A percentile compares a stretch with the other conserved stretches of the same genome.
These are phyloP conservation scores for Aspidoscelis tigris DNA, from an alignment of 2,113 vertebrate species.

Conservation along the genomic window DNA sequence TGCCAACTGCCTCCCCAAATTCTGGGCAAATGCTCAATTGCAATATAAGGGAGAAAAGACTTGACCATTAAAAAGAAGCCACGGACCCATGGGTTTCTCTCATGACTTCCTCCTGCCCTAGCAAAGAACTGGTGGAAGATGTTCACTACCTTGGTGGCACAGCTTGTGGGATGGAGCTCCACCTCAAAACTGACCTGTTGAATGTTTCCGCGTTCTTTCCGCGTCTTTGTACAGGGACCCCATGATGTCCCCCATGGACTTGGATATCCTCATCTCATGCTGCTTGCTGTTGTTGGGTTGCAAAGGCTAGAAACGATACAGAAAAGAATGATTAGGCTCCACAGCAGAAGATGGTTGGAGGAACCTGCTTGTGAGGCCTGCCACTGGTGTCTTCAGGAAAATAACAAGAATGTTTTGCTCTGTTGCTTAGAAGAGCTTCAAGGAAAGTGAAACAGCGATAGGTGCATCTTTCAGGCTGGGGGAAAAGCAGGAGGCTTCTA, in stretches of 20 bases:
- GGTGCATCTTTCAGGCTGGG: too few species aligned
- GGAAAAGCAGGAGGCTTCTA: too few species aligned
- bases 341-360: not conserved
- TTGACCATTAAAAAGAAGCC: not conserved
- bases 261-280: slow-evolving; percentile 89
- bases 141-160: too few species aligned
- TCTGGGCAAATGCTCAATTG: slow-evolving; percentile 30
- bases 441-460: not conserved
- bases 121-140: not conserved
- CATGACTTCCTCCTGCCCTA: not conserved
- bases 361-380: too few species aligned
- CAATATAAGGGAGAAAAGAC: not conserved
- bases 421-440: not conserved
- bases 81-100: not conserved
- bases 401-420: too few species aligned
- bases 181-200: slow-evolving; percentile 79
- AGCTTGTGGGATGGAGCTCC: accelerated
- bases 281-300: slow-evolving; percentile 90
- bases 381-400: too few species aligned
- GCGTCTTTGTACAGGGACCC: slow-evolving; percentile 87
- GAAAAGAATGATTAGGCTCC: slow-evolving; percentile 35
- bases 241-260: slow-evolving; percentile 90
- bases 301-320: slow-evolving; percentile 74
- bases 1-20: slow-evolving; percentile 23
- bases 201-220: slow-evolving; percentile 88